Conservation (phyloP, 2,888 invertebrate species). For the Temnothorax unifasciatus region DNA sequence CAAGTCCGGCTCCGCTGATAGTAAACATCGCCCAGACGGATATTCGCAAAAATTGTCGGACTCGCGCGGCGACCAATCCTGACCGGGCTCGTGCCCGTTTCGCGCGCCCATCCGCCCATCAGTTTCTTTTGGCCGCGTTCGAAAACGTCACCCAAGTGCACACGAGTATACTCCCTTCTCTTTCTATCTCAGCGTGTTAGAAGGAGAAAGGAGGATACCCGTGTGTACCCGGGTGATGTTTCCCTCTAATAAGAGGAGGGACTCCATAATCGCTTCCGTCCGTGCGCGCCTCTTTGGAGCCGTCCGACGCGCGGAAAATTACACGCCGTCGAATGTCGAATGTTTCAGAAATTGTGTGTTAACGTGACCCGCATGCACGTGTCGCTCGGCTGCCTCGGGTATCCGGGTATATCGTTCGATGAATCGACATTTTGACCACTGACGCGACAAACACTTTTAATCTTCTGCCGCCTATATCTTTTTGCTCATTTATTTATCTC, state of each 20-base stretch:
- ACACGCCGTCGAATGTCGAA: background rate
- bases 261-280: background rate
- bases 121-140: too few species aligned
- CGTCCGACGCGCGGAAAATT: constrained; percentile 19
- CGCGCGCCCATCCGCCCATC: background rate
- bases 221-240: too few species aligned
- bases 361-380: background rate
- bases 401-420: constrained; percentile 21
- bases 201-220: too few species aligned
- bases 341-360: constrained; percentile 6
- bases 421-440: constrained; percentile 18
- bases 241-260: too few species aligned
- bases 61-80: background rate
- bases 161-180: too few species aligned
- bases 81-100: background rate
- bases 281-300: too few species aligned
- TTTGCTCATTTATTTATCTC: constrained; percentile 43
- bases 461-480: constrained; percentile 12
- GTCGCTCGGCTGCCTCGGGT: background rate
- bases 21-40: background rate
- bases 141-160: too few species aligned
- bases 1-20: constrained; percentile 10
- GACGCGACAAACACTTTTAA: background rate
- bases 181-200: too few species aligned
- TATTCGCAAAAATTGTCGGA: constrained; percentile 30